phyloP scores from a whole-genome alignment of 2,113 vertebrate genomes.

The Solenodon paradoxus region DNA sequence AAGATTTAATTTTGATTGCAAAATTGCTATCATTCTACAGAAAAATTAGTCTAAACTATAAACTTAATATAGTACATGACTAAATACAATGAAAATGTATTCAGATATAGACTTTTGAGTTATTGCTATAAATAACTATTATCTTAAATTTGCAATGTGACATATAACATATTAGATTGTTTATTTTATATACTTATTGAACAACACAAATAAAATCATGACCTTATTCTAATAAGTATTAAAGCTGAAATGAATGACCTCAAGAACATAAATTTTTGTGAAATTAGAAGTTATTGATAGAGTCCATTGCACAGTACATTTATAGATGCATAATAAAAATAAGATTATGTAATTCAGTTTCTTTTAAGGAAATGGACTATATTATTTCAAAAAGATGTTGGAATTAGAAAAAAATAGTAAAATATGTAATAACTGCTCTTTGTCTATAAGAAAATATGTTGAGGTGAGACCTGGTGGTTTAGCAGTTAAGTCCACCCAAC shows the following conservation, averaged over 20 bases:
- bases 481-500: too few species aligned
- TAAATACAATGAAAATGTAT: background rate
- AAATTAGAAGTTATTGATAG: background rate
- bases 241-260: background rate
- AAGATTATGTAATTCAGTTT: background rate
- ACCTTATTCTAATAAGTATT: background rate
- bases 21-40: background rate
- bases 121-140: background rate
- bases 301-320: background rate
- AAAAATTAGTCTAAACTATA: background rate
- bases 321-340: background rate
- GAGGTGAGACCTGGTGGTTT: too few species aligned
- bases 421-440: too few species aligned
- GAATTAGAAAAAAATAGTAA: conserved; percentile 30
- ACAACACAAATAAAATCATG: background rate
- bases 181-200: background rate
- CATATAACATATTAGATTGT: background rate
- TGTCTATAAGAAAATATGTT: too few species aligned
- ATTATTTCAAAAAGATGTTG: background rate
- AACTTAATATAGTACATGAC: background rate
- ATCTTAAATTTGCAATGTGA: background rate
- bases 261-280: background rate
- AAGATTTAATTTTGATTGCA: background rate
- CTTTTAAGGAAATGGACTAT: background rate
- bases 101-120: background rate